Base-by-base conservation (phyloP, 2,113 vertebrate genomes). In the Xiphophorus maculatus region DNA sequence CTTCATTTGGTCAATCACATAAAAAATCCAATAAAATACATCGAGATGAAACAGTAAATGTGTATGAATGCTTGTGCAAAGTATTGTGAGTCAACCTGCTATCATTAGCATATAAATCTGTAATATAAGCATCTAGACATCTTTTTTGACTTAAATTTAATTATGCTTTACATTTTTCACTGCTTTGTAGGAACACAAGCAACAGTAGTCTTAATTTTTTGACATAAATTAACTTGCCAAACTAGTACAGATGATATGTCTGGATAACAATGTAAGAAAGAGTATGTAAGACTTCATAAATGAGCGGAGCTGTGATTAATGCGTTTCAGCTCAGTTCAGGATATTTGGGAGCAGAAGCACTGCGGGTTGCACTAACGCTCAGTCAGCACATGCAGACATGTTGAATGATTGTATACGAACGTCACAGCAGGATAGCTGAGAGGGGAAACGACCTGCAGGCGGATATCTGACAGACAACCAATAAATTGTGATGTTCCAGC, bases 271-370 rank as follows among this genome's bases (percentile, higher is more conserved):
- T 85, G 66, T 76, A 62, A 77, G 84, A 75, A 89, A 90, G 85
- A 71, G 88, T 86, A 83, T 61, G 86, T 78, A 79, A 84, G 81
- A 85, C 88, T 87, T 79, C 81, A 84, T 91, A 90, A 92, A 79
- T 66, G 89, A 90, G 87, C 85, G 77, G 79, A 86, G 77, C 79
- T 83, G 88, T 90, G 92, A 93, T 93, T 88, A 91, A 93, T 93
- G 90, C 63, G 75, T 88, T 84, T 77, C 67, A 79, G 83, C 84
- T 66, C 2, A 1, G 69, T 74, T 74, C 62, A 54, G 67, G 83
- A 86, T 87, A 84, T 61, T 66, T 33, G 73, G 79, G 84, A 22
- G 74, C 44, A 44, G 61, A 51, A 42, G 42, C 71, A 17, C 85
- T 28, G 79, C 86, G 85, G 90, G 87, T 87, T 83, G 73, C 76